These are phyloP conservation scores for Pteronura brasiliensis DNA, from an alignment of 2,113 vertebrate genomes.

Conservation along the genomic window DNA sequence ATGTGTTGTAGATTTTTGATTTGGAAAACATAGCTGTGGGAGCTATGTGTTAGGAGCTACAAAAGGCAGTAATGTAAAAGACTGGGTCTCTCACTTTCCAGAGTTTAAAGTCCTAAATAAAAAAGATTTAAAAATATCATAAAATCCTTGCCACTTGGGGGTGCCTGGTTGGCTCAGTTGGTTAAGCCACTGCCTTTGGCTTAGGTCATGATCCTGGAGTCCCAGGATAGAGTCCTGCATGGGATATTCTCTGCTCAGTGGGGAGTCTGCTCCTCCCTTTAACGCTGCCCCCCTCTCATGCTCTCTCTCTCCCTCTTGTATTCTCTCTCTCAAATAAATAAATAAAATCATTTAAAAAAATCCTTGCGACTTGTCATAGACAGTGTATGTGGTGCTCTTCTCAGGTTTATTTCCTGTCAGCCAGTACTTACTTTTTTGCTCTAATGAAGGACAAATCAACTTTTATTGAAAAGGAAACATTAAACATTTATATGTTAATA, in stretches of 20 bases:
- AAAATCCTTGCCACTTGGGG: neutral
- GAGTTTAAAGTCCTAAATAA: neutral
- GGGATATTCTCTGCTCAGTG: too few relatives aligned
- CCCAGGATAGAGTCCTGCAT: too few relatives aligned
- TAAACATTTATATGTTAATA: neutral
- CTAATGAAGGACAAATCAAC: neutral
- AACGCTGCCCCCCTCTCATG: too few relatives aligned
- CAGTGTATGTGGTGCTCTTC: neutral
- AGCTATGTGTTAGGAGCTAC: neutral
- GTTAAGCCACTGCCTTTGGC: too few relatives aligned
- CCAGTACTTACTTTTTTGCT: neutral
- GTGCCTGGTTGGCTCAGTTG: too few relatives aligned
- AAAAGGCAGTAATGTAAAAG: constrained; percentile 10
- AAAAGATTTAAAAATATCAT: neutral
- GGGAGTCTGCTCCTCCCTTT: too few relatives aligned
- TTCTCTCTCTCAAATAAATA: neutral
- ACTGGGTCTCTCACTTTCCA: neutral
- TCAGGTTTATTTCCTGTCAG: neutral
- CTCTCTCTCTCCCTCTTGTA: too few relatives aligned
- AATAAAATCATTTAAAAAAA: neutral
- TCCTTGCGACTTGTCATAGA: neutral
- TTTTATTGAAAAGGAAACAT: neutral
- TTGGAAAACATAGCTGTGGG: neutral
- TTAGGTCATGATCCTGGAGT: too few relatives aligned
- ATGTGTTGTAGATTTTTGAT: neutral